phyloP scores from a whole-genome alignment of 2,113 vertebrate genomes.

The Psilopsiagon aurifrons region DNA sequence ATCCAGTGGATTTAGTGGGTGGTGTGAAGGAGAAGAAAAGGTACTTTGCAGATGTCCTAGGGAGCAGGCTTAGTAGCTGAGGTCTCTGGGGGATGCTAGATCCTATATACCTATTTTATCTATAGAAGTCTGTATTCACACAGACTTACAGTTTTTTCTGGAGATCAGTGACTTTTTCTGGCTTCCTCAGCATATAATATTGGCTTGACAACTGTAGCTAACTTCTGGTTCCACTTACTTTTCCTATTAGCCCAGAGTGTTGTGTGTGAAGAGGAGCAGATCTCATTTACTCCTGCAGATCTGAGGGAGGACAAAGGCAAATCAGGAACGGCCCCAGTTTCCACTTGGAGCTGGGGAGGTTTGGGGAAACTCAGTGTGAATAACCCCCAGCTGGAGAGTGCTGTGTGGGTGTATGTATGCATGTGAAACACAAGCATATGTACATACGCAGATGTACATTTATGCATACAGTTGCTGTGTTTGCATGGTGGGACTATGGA shows the following conservation, averaged over 20 bases:
- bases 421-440: rapidly evolving
- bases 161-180: constrained; percentile 11
- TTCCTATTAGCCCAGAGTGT: not conserved
- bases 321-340: not conserved
- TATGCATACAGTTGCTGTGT: not conserved
- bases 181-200: constrained; percentile 32
- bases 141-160: not conserved
- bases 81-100: not conserved
- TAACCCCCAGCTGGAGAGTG: not conserved
- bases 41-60: not conserved
- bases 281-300: not conserved
- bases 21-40: not conserved
- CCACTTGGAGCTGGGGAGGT: not conserved
- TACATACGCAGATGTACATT: rapidly evolving
- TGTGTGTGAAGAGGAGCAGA: not conserved
- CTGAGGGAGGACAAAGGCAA: not conserved
- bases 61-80: not conserved
- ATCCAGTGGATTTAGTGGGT: not conserved
- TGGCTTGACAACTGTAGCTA: constrained; percentile 56
- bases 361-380: not conserved
- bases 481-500: not conserved
- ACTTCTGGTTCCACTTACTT: constrained; percentile 58
- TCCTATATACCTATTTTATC: not conserved
- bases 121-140: not conserved
- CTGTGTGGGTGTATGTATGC: not conserved